Evolutionary conservation across 2,797 vertebrate species (phyloP).

Genomic region (Tachyglossus aculeatus): DNA sequence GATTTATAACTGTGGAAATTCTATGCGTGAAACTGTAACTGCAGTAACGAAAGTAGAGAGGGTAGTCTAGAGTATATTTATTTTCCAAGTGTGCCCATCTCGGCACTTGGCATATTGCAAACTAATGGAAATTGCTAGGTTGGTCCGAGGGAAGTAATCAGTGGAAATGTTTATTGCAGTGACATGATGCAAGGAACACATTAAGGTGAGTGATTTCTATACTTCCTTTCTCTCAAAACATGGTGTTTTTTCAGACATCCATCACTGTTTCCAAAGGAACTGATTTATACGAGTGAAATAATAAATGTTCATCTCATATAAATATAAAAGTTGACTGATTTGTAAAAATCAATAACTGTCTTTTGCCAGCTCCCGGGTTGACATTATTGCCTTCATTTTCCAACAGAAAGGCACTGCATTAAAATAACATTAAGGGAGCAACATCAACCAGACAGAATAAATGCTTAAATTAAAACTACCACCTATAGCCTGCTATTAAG

Average conservation of each 20-base stretch:
- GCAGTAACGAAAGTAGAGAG: conserved; percentile 16
- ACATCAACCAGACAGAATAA: conserved; percentile 57
- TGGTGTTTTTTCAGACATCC: conserved; percentile 28
- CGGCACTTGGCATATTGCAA: conserved; percentile 22
- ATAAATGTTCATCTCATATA: conserved; percentile 63
- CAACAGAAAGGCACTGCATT: conserved; percentile 64
- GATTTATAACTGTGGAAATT: background rate
- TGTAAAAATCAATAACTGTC: conserved; percentile 66
- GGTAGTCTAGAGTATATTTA: conserved; percentile 1
- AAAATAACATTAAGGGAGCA: conserved; percentile 65
- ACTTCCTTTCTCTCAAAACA: conserved; percentile 40
- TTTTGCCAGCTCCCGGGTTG: conserved; percentile 49
- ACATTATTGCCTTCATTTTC: conserved; percentile 66
- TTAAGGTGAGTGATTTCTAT: conserved; percentile 43
- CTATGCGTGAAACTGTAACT: background rate
- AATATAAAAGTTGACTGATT: conserved; percentile 63
- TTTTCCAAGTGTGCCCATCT: conserved; percentile 39
- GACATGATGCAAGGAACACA: conserved; percentile 35
- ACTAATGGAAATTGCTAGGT: conserved; percentile 38
- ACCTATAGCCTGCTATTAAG: conserved; percentile 60
- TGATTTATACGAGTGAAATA: conserved; percentile 55
- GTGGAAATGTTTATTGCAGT: conserved; percentile 48
- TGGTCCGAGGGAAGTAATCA: conserved; percentile 46
- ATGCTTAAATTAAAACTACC: conserved; percentile 64
- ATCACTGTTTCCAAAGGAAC: conserved; percentile 53